Conservation (phyloP, 2,797 vertebrate genomes). For the Centropyge bicolor region DNA sequence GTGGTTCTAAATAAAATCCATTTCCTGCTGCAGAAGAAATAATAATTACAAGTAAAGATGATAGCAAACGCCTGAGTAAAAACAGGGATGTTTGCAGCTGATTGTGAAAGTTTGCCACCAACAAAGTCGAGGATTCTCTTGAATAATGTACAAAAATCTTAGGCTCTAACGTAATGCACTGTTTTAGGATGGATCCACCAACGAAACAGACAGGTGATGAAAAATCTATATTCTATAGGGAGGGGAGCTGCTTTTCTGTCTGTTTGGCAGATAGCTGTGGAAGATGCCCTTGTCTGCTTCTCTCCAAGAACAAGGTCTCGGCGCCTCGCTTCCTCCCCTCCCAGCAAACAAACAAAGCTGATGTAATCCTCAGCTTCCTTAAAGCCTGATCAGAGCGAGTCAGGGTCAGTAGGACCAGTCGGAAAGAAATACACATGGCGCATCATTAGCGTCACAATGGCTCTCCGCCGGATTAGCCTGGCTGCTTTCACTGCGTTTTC, state of each 20-base stretch:
- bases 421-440: slow-evolving; percentile 48
- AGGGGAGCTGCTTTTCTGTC: slow-evolving; percentile 13
- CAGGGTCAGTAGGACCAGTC: slow-evolving; percentile 62
- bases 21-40: background rate
- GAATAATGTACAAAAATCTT: slow-evolving; percentile 34
- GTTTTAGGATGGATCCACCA: slow-evolving; percentile 18
- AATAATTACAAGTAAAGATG: background rate
- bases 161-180: slow-evolving; percentile 7
- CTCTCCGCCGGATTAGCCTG: slow-evolving; percentile 64
- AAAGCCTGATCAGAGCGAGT: slow-evolving; percentile 59
- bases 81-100: background rate
- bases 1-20: background rate
- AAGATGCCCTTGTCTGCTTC: slow-evolving; percentile 62
- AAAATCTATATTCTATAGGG: slow-evolving; percentile 54
- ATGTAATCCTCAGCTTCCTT: slow-evolving; percentile 73
- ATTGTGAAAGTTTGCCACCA: slow-evolving; percentile 6
- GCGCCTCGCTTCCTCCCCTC: slow-evolving; percentile 46
- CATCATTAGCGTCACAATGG: slow-evolving; percentile 68
- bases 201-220: slow-evolving; percentile 42
- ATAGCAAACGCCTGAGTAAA: background rate
- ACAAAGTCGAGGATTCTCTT: background rate
- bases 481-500: slow-evolving; percentile 59
- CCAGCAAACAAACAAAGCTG: slow-evolving; percentile 74
- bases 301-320: slow-evolving; percentile 49
- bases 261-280: slow-evolving; percentile 33